These are phyloP conservation scores for Xiphophorus couchianus DNA, from an alignment of 2,113 vertebrate genomes.

Conservation along the genomic window DNA sequence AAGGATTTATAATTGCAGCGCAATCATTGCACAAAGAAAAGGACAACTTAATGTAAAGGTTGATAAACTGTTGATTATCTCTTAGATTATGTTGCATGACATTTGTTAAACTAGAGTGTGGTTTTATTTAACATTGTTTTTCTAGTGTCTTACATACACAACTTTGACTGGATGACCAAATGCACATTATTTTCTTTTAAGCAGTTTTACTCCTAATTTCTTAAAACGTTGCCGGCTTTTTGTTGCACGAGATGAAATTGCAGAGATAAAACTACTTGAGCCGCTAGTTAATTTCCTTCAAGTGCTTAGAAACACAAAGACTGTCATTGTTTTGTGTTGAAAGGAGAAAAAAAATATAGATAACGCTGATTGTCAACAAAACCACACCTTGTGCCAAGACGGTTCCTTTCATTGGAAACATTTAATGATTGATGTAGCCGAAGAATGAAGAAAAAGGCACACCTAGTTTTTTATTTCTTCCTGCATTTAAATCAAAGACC, in stretches of 20 bases:
- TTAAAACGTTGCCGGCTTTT: constrained; percentile 1
- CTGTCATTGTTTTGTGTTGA: not conserved
- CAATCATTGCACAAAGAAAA: constrained; percentile 35
- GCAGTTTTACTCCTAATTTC: not conserved
- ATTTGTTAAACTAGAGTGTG: constrained; percentile 70
- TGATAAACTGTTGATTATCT: constrained; percentile 64
- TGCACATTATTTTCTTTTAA: constrained; percentile 66
- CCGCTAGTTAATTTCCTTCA: not conserved
- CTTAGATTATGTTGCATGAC: constrained; percentile 72
- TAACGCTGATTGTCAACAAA: constrained; percentile 3
- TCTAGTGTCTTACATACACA: constrained; percentile 71
- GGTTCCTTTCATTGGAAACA: constrained; percentile 2
- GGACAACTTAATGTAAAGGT: constrained; percentile 73
- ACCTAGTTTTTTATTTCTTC: constrained; percentile 27
- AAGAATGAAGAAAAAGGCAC: constrained; percentile 22
- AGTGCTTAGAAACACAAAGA: not conserved
- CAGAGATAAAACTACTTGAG: not conserved
- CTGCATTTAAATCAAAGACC: constrained; percentile 18
- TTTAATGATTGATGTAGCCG: constrained; percentile 4
- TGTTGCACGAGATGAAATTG: constrained; percentile 61
- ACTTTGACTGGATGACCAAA: constrained; percentile 64
- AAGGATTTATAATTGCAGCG: not conserved
- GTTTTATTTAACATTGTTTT: constrained; percentile 75
- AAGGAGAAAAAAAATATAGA: not conserved
- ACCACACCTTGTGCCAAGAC: constrained; percentile 18